Percentiles rank a stretch among this genome's conserved stretches.
phyloP scores from a whole-genome alignment of 2,113 vertebrate species.

The Brachyistius frenatus region DNA sequence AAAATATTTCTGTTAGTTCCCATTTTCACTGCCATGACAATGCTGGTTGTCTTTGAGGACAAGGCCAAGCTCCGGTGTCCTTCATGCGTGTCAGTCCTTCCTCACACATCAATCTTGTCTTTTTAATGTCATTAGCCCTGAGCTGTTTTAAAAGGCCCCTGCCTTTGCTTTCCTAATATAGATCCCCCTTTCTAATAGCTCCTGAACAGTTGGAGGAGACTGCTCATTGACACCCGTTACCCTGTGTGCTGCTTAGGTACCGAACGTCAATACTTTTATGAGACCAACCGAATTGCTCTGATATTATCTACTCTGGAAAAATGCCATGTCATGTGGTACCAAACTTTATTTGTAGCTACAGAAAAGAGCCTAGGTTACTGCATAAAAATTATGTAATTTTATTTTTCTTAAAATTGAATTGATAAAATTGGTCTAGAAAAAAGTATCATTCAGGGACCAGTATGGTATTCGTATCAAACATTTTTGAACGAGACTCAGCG shows the following conservation, averaged over 20 bases:
- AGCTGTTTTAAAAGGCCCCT: conserved; percentile 40
- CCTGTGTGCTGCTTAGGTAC: neutral
- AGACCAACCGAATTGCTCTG: too few species aligned
- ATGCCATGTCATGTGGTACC: too few species aligned
- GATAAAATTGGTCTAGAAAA: too few species aligned
- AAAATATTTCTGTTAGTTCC: conserved; percentile 77
- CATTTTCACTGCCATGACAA: conserved; percentile 62
- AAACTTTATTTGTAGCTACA: too few species aligned
- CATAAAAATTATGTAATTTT: too few species aligned
- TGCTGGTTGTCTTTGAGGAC: conserved; percentile 68
- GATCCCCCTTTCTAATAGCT: conserved; percentile 10
- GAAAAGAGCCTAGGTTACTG: too few species aligned
- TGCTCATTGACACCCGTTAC: conserved; percentile 15
- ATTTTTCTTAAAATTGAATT: too few species aligned
- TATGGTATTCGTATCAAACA: too few species aligned
- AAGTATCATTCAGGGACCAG: too few species aligned
- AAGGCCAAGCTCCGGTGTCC: conserved; percentile 60
- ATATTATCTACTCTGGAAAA: too few species aligned
- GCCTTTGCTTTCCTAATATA: conserved; percentile 31
- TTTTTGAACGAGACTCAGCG: too few species aligned
- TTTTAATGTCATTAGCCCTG: conserved; percentile 65
- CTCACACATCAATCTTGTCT: conserved; percentile 55
- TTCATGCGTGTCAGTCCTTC: conserved; percentile 62
- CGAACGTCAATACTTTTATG: too few species aligned
- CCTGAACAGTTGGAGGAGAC: conserved; percentile 16